These are phyloP conservation scores for Hoplodrina ambigua DNA, from an alignment of 2,888 invertebrate species.

Conservation along the genomic window DNA sequence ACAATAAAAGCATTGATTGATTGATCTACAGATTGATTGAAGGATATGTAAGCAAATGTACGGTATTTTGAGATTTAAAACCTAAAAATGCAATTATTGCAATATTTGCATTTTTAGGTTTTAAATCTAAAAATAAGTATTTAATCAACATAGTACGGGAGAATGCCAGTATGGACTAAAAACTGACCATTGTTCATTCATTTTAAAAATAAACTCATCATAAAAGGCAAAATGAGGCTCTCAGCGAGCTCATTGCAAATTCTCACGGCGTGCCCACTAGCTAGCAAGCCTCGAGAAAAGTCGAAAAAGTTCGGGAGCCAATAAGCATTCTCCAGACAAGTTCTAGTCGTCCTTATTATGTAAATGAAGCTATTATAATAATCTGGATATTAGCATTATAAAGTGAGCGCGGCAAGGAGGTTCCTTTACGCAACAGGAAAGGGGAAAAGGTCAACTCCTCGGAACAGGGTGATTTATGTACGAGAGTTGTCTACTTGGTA, in stretches of 20 bases:
- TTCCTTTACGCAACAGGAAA: slow-evolving; percentile 3
- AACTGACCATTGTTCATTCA: slow-evolving; percentile 8
- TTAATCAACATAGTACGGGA: neutral
- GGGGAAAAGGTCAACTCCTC: slow-evolving; percentile 11
- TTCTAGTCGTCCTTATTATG: slow-evolving; percentile 62
- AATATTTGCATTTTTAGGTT: neutral
- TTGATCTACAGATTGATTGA: no score
- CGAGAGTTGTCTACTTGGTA: no score
- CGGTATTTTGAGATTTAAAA: neutral
- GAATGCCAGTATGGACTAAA: neutral
- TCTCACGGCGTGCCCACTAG: slow-evolving; percentile 36
- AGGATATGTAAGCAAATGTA: no score
- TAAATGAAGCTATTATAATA: slow-evolving; percentile 62
- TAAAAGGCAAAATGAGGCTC: slow-evolving; percentile 18
- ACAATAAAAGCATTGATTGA: no score
- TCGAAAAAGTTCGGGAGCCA: slow-evolving; percentile 55
- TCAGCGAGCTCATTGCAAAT: slow-evolving; percentile 45
- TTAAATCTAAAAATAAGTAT: neutral
- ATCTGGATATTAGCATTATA: slow-evolving; percentile 64
- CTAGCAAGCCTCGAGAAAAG: slow-evolving; percentile 26
- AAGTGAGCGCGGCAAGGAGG: slow-evolving; percentile 49
- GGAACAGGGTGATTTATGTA: neutral
- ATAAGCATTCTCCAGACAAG: slow-evolving; percentile 58
- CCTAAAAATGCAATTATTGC: neutral
- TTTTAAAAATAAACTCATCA: slow-evolving; percentile 15